A percentile compares a stretch with the other conserved stretches of the same genome.
phyloP scores from a whole-genome alignment of 2,797 vertebrate species.

The Florisuga fusca region DNA sequence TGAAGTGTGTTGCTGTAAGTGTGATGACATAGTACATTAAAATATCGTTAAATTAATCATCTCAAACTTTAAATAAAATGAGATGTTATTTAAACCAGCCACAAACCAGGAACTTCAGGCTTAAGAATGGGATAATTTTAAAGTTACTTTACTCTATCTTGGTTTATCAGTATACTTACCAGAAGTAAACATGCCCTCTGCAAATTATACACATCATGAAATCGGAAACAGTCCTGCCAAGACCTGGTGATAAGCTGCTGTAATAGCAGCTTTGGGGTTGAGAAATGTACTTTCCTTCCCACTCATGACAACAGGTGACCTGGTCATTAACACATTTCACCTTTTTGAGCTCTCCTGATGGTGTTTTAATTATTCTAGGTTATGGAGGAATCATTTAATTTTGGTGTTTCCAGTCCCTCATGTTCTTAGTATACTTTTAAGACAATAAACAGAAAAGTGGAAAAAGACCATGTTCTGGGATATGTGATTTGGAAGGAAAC shows the following conservation, averaged over 20 bases:
- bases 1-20: neutral
- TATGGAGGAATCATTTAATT: conserved; percentile 51
- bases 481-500: neutral
- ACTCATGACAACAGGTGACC: conserved; percentile 41
- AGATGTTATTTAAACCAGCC: neutral
- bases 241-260: conserved; percentile 21
- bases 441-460: conserved; percentile 14
- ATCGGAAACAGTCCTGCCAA: conserved; percentile 3
- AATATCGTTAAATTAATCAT: neutral
- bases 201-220: conserved; percentile 12
- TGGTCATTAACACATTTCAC: conserved; percentile 64
- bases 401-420: conserved; percentile 24
- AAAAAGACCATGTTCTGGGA: neutral
- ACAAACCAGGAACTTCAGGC: neutral
- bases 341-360: conserved; percentile 42
- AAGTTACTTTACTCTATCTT: neutral
- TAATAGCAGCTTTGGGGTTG: conserved; percentile 19
- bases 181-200: neutral
- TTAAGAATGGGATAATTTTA: neutral
- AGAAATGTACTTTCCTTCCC: conserved; percentile 14
- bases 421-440: conserved; percentile 24
- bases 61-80: neutral
- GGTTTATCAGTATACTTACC: neutral
- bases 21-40: neutral
- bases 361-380: conserved; percentile 37